Percentiles rank a stretch among this genome's conserved stretches.
Conservation (phyloP, 2,888 invertebrate genomes). For the Tipula lateralis region DNA sequence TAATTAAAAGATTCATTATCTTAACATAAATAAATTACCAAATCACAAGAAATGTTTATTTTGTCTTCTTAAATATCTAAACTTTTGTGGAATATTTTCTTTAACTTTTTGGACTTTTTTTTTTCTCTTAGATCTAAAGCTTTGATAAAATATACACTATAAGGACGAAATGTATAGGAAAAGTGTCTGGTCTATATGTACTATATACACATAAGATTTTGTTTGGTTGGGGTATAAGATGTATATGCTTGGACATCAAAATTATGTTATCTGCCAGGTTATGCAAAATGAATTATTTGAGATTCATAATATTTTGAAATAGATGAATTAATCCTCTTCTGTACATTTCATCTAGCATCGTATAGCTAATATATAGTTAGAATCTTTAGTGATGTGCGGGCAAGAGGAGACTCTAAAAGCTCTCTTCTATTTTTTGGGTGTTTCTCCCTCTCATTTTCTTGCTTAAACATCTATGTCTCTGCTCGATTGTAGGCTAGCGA, state of each 20-base stretch:
- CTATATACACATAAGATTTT: not conserved
- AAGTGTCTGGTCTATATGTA: not conserved
- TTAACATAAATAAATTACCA: slow-evolving; percentile 5
- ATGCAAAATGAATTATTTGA: too few species aligned
- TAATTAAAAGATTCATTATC: slow-evolving; percentile 24
- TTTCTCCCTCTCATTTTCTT: too few species aligned
- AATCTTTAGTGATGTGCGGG: too few species aligned
- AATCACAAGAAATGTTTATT: slow-evolving; percentile 11
- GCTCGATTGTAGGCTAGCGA: too few species aligned
- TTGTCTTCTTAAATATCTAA: slow-evolving; percentile 1
- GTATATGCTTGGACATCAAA: not conserved
- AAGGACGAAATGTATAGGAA: not conserved
- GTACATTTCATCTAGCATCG: too few species aligned
- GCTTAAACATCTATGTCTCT: too few species aligned
- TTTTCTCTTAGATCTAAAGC: not conserved
- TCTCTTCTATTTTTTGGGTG: too few species aligned
- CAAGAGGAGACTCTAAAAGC: too few species aligned
- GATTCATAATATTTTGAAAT: too few species aligned
- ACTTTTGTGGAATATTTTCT: slow-evolving; percentile 1
- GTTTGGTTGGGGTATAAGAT: not conserved
- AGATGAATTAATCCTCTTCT: too few species aligned
- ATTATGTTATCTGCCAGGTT: too few species aligned
- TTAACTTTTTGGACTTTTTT: not conserved
- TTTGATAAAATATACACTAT: not conserved
- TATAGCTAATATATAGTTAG: too few species aligned